Evolutionary conservation across 2,888 invertebrate species (phyloP).

Genomic region (Schizotus pectinicornis): DNA sequence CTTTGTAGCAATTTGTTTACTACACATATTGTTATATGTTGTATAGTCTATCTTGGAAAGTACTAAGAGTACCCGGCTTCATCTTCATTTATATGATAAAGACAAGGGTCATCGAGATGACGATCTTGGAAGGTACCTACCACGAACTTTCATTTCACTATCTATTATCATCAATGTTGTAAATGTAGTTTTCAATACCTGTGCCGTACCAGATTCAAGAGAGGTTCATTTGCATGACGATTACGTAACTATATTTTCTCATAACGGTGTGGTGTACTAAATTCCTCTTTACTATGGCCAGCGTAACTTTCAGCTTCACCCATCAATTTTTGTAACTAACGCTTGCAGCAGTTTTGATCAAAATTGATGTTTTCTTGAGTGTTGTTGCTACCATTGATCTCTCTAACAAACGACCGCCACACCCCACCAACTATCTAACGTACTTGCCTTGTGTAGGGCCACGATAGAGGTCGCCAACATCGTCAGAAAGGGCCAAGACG

Average conservation of each 20-base stretch:
- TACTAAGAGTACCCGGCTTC: constrained; percentile 62
- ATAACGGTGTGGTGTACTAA: constrained; percentile 4
- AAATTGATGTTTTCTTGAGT: background rate
- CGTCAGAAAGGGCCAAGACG: constrained; percentile 72
- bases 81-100: constrained; percentile 85
- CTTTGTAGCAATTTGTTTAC: constrained; percentile 23
- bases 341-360: constrained; percentile 7
- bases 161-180: constrained; percentile 4
- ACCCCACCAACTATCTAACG: no score
- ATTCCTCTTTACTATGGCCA: background rate
- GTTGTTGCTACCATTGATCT: constrained; percentile 1
- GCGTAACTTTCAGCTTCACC: no score
- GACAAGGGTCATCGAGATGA: constrained; percentile 92
- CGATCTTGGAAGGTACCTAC: constrained; percentile 80
- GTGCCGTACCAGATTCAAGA: no score
- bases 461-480: constrained; percentile 75
- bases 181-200: background rate
- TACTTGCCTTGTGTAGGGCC: constrained; percentile 63
- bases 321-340: no score
- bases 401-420: no score
- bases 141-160: constrained; percentile 14
- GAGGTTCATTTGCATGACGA: no score
- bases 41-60: constrained; percentile 68
- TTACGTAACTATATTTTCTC: background rate
- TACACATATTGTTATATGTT: constrained; percentile 29